Evolutionary conservation across 2,113 vertebrate genomes (phyloP).

Genomic region (Chloebia gouldiae): DNA sequence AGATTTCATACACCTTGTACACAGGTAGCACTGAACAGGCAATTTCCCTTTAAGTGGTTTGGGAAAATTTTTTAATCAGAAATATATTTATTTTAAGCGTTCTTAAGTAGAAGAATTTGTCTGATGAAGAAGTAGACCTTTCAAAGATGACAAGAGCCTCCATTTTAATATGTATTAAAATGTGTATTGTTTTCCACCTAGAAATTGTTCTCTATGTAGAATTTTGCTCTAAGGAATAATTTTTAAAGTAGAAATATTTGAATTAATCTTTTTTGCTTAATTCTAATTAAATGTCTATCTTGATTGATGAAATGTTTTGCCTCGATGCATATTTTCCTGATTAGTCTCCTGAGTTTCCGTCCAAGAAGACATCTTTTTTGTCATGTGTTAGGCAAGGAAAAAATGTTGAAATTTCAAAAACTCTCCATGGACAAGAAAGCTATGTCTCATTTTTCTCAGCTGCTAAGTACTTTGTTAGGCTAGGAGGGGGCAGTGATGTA

Average conservation of each 20-base stretch:
- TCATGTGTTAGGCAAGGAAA: background rate
- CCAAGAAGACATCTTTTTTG: background rate
- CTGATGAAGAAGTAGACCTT: background rate
- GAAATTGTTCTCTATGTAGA: background rate
- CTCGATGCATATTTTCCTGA: background rate
- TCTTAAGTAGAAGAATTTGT: background rate
- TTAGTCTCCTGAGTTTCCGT: background rate
- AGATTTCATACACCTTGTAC: background rate
- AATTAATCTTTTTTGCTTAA: background rate
- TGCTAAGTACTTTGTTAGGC: background rate
- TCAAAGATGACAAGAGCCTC: background rate
- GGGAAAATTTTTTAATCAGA: background rate
- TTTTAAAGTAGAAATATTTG: background rate
- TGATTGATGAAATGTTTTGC: background rate
- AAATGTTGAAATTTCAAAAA: constrained; percentile 16
- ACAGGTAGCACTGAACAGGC: background rate
- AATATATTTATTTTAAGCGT: background rate
- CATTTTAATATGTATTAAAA: background rate
- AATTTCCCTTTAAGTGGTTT: background rate
- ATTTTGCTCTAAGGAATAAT: background rate
- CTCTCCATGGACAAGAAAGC: background rate
- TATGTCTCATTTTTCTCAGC: background rate
- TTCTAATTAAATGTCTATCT: background rate
- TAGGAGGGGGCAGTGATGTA: background rate
- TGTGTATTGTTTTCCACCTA: background rate